phyloP scores from a whole-genome alignment of 2,113 vertebrate species.

The Ophthalmolycus amberensis region DNA sequence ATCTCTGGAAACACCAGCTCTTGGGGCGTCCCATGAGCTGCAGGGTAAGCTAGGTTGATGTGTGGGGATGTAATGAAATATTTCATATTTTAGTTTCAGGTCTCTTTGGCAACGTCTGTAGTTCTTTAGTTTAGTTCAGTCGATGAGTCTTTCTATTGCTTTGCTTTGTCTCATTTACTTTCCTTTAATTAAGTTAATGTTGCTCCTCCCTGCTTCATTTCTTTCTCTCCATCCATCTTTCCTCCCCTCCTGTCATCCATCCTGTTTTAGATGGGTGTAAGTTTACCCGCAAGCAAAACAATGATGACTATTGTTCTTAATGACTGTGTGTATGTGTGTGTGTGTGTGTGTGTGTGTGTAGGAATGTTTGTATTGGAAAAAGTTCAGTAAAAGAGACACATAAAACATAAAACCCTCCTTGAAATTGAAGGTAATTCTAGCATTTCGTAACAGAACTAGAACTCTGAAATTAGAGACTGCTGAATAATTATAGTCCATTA shows the following conservation, averaged over 20 bases:
- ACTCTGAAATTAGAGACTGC: neutral
- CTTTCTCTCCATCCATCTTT: constrained; percentile 16
- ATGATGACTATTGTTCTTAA: constrained; percentile 42
- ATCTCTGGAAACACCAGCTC: constrained; percentile 1
- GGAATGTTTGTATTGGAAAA: neutral
- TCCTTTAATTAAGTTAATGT: constrained; percentile 15
- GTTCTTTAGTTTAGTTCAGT: neutral
- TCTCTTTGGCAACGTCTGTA: neutral
- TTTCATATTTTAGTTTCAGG: neutral
- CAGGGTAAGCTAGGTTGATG: constrained; percentile 11
- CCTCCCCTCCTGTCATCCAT: constrained; percentile 21
- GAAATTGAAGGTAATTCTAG: neutral
- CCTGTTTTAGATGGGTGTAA: constrained; percentile 48
- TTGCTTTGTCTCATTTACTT: constrained; percentile 24
- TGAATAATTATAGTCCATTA: neutral
- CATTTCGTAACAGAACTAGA: neutral
- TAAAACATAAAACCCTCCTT: neutral
- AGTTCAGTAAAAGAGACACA: neutral
- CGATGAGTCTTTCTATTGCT: neutral
- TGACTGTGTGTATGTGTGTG: constrained; percentile 10
- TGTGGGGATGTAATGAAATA: neutral
- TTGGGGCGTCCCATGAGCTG: neutral
- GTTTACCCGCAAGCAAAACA: constrained; percentile 44
- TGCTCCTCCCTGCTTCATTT: neutral
- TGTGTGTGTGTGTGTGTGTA: neutral